A percentile compares a stretch with the other conserved stretches of the same genome.
Conservation (phyloP, 2,888 invertebrate genomes). For the Heliconius ethilla region DNA sequence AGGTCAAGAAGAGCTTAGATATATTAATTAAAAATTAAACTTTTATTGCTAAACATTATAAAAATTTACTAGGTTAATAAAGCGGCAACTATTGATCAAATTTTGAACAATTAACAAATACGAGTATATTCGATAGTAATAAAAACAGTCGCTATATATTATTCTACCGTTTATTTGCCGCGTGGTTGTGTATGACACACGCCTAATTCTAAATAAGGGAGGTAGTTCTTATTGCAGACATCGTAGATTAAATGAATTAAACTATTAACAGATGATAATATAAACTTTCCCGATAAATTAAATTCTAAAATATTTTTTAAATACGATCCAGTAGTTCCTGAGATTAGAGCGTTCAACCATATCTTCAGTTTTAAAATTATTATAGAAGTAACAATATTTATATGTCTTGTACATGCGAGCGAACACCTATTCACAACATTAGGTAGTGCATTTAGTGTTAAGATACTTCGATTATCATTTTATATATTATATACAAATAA, state of each 20-base stretch:
- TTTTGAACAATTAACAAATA: neutral
- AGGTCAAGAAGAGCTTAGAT: slow-evolving; percentile 11
- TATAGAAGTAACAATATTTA: no score
- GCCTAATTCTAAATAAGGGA: no score
- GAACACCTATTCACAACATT: no score
- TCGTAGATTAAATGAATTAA: no score
- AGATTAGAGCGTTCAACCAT: neutral
- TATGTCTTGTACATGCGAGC: no score
- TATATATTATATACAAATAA: neutral
- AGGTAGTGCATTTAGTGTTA: neutral
- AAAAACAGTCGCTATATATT: neutral
- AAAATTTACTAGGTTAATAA: slow-evolving; percentile 4
- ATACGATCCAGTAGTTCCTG: neutral
- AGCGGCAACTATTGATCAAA: slow-evolving; percentile 12
- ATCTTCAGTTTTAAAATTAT: neutral
- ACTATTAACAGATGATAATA: no score
- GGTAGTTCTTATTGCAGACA: no score
- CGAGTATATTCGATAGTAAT: neutral
- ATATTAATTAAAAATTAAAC: slow-evolving; percentile 17
- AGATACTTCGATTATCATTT: neutral
- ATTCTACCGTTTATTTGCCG: no score
- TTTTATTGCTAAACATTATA: slow-evolving; percentile 12
- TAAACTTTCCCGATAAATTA: neutral
- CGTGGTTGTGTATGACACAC: no score
- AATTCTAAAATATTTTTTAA: no score